Percentiles rank a stretch among this genome's conserved stretches.
Conservation (phyloP, 2,888 invertebrate species). For the Cephus pygmeus region DNA sequence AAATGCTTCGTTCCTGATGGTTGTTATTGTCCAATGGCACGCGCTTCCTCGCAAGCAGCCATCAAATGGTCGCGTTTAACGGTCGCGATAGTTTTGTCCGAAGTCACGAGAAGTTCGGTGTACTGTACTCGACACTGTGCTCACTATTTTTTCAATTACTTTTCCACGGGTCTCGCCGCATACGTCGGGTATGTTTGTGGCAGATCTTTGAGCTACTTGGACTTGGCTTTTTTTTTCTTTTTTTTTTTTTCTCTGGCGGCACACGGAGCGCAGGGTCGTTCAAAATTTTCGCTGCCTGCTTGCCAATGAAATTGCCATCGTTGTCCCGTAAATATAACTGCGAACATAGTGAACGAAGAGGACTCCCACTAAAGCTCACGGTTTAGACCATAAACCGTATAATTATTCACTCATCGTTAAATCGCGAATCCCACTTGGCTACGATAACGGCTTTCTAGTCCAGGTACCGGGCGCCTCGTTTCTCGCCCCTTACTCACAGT, state of each 20-base stretch:
- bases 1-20: slow-evolving; percentile 14
- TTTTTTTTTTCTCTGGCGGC: not conserved
- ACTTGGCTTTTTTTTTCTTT: not conserved
- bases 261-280: not conserved
- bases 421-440: slow-evolving; percentile 48
- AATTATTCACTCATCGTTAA: slow-evolving; percentile 63
- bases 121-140: not conserved
- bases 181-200: not conserved
- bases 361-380: slow-evolving; percentile 42
- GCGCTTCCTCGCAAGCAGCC: slow-evolving; percentile 36
- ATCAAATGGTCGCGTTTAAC: slow-evolving; percentile 36
- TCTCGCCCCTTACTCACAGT: not conserved
- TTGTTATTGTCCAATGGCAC: slow-evolving; percentile 47
- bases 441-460: slow-evolving; percentile 50
- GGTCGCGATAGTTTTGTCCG: slow-evolving; percentile 34
- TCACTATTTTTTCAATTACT: not conserved
- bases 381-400: slow-evolving; percentile 58
- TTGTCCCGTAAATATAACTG: slow-evolving; percentile 55
- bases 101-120: not conserved
- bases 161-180: not conserved
- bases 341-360: slow-evolving; percentile 32
- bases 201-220: not conserved
- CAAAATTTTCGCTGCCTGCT: slow-evolving; percentile 35
- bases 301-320: slow-evolving; percentile 43
- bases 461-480: not conserved